Evolutionary conservation across 2,113 vertebrate genomes (phyloP), one percentile per base, ranked within the genome.

Genomic region (Chloropsis hardwickii): DNA sequence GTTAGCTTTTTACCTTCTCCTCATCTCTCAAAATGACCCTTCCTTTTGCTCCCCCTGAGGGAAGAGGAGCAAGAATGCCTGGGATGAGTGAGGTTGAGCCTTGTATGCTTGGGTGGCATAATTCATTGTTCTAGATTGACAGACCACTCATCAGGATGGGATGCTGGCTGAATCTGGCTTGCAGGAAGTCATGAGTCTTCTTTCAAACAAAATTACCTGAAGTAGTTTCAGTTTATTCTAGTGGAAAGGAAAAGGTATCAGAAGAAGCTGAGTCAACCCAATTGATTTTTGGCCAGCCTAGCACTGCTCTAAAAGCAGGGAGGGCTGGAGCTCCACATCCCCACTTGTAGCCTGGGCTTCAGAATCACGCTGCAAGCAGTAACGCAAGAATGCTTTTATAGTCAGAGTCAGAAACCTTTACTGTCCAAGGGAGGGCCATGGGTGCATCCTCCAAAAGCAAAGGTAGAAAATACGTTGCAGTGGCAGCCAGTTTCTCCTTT

Each of bases 91-190:
- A 54, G 5, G 11, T 5, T 1, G 3, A 62, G 11, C 21, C 16
- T 60, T 1, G 0, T 22, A 29, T 66, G 10, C 39, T 85, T 85
- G 39, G 20, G 44, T 33, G 42, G 13, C 18, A 29, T 23, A 28
- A 57, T 39, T 37, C 8, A 22, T 14, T 50, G 12, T 1, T 53
- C 58, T 66, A 27, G n/a, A 69, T 12, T 50, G 35, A 84, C 21
- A 53, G 47, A 22, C 9, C 50, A 48, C 28, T 47, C 0, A 0
- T 62, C 7, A 64, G 35, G 11, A 64, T 1, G 1, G 23, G 33
- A 47, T 35, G 35, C 14, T 84, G 31, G 7, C 40, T 81, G 20
- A 31, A 54, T 71, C 5, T 67, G 29, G 11, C 20, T 90, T 88
- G 90, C 48, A 1, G 60, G 18, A 86, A 81, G 18, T 22, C 8